Evolutionary conservation across 2,797 vertebrate genomes (phyloP), one percentile per base, ranked within the genome.

Genomic region (Ibycter americanus): DNA sequence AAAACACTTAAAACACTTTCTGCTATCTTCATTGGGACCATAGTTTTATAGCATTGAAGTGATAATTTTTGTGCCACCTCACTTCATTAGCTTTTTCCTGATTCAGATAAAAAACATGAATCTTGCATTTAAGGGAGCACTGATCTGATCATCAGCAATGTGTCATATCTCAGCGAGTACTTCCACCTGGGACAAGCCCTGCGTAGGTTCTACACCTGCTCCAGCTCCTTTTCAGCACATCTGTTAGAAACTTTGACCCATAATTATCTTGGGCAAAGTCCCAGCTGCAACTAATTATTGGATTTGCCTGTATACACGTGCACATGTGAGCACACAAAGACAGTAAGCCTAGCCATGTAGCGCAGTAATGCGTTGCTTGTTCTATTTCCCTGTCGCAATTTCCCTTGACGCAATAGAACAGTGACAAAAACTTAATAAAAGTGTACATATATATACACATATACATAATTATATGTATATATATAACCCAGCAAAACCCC

Each of bases 281-380:
- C 26, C 83, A 87, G 36, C 29, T 89, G 51, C 26, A 87, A 54
- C 89, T 89, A 44, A 58, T 70, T 40, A 29, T 6, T 78, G 54
- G 1, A 46, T 83, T 72, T 85, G 31, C 44, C 56, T 52, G 9
- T 21, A n/a, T 8, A 59, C 19, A 7, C 0, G 4, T 14, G 36
- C 14, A 6, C 17, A 18, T 1, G 13, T 12, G 25, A 56, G 5
- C 5, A 1, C 32, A 40, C 34, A 38, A 34, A 38, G 3, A n/a
- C 9, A 59, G 12, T 52, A 32, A 51, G 44, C 42, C 18, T 13
- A 65, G 54, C n/a, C 49, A 31, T 5, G 20, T 27, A 58, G 52
- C 0, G 0, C 44, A 56, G 18, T 2, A 9, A 47, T 27, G 23
- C 23, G 63, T 19, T 32, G 7, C 54, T 74, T 36, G 7, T 8